Percentiles rank a stretch among this genome's conserved stretches.
Evolutionary conservation across 1,140 invertebrate species (phyloP).

Genomic region (Bombus pascuorum): DNA sequence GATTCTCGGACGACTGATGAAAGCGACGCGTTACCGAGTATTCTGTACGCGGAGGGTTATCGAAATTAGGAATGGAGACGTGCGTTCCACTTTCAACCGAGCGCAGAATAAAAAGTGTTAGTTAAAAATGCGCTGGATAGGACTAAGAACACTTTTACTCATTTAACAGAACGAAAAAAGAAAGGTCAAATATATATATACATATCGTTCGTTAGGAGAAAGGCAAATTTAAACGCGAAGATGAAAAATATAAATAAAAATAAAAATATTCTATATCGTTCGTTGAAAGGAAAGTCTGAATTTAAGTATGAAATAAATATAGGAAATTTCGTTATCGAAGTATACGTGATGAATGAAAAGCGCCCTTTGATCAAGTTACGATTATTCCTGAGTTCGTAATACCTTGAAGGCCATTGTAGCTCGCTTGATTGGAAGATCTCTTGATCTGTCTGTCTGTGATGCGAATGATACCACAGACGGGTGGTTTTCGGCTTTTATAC

Average conservation of each 20-base stretch:
- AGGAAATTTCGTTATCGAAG: neutral
- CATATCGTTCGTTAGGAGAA: neutral
- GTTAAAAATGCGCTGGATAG: neutral
- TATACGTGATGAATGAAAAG: neutral
- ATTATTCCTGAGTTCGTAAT: conserved; percentile 26
- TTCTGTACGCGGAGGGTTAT: neutral
- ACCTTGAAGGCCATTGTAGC: conserved; percentile 69
- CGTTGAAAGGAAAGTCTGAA: neutral
- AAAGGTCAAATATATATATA: neutral
- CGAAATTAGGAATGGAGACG: conserved; percentile 7
- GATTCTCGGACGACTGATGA: conserved; percentile 1
- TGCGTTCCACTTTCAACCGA: conserved; percentile 29
- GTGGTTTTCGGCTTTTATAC: conserved; percentile 69
- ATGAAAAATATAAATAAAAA: neutral
- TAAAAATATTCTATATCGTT: neutral
- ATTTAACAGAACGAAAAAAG: neutral
- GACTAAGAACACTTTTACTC: neutral
- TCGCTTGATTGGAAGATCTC: conserved; percentile 54
- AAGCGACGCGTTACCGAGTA: conserved; percentile 4
- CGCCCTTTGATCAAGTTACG: neutral
- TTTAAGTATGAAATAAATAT: neutral
- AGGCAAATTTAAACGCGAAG: neutral
- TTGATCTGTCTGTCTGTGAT: conserved; percentile 62
- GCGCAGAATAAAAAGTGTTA: neutral
- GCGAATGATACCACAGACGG: conserved; percentile 64